Percentiles rank a stretch among this genome's conserved stretches.
These are phyloP conservation scores for Drosophila triauraria DNA, from an alignment of 1,140 invertebrate species.

Conservation along the genomic window DNA sequence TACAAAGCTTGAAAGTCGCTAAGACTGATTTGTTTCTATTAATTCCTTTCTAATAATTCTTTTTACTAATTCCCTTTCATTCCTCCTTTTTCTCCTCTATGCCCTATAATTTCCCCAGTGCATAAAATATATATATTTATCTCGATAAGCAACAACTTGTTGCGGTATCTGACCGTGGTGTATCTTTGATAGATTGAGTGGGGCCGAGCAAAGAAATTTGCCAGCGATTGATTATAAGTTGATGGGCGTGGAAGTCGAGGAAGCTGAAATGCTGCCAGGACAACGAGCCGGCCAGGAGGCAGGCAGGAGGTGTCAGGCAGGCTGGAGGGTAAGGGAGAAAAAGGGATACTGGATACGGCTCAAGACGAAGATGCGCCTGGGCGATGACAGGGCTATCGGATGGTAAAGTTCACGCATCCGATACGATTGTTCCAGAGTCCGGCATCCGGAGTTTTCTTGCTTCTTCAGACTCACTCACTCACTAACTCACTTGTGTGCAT, in stretches of 20 bases:
- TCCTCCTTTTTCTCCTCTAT: too few relatives aligned
- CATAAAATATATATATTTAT: neutral
- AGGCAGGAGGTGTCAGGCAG: neutral
- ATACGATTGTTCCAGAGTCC: neutral
- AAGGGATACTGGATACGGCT: neutral
- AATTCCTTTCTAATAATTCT: neutral
- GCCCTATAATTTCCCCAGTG: neutral
- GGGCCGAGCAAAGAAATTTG: slow-evolving; percentile 16
- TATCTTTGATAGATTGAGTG: slow-evolving; percentile 28
- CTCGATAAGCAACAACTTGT: slow-evolving; percentile 10
- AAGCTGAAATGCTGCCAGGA: neutral
- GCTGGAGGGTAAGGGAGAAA: too few relatives aligned
- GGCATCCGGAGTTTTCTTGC: neutral
- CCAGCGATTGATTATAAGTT: slow-evolving; percentile 34
- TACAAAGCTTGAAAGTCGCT: neutral
- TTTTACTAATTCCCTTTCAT: too few relatives aligned
- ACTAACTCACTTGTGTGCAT: slow-evolving; percentile 3
- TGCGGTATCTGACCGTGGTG: slow-evolving; percentile 1
- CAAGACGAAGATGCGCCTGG: neutral
- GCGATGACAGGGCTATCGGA: slow-evolving; percentile 6
- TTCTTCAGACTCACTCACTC: neutral
- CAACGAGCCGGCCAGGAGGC: neutral
- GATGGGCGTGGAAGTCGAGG: neutral
- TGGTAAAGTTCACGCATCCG: slow-evolving; percentile 12
- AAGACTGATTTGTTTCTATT: neutral